phyloP scores from a whole-genome alignment of 1,140 invertebrate species.

The Drosophila rhopaloa region DNA sequence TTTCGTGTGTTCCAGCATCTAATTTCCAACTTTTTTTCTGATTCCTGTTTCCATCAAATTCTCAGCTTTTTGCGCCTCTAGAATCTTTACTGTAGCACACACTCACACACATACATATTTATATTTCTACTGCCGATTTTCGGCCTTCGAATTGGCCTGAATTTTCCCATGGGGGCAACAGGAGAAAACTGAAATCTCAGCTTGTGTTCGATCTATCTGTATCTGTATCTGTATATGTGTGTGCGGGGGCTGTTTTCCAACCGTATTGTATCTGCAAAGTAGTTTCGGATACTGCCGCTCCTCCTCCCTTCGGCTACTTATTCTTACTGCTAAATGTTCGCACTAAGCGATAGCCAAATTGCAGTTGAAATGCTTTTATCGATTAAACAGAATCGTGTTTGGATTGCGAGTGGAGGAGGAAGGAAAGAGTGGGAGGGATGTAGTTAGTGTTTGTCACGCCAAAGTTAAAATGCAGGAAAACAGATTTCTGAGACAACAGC shows the following conservation, averaged over 20 bases:
- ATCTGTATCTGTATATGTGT: constrained; percentile 9
- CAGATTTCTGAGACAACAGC: constrained; percentile 45
- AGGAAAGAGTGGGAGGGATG: not conserved
- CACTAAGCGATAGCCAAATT: constrained; percentile 69
- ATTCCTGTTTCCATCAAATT: not conserved
- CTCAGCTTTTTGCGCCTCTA: constrained; percentile 29
- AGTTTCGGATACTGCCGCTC: constrained; percentile 23
- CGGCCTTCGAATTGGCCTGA: constrained; percentile 17
- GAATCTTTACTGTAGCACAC: constrained; percentile 6
- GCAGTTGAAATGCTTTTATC: constrained; percentile 76
- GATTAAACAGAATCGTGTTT: constrained; percentile 65
- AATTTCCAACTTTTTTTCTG: not conserved
- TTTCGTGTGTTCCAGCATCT: not conserved
- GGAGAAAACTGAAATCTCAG: constrained; percentile 40
- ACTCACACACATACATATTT: not conserved
- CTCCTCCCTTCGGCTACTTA: constrained; percentile 31
- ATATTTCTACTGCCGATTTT: constrained; percentile 3
- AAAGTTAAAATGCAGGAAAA: constrained; percentile 44
- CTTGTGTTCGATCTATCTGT: constrained; percentile 4
- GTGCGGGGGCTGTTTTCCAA: constrained; percentile 30
- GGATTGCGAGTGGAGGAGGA: constrained; percentile 2
- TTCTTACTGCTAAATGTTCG: constrained; percentile 70
- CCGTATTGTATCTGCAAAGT: constrained; percentile 44
- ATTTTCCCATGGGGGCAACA: constrained; percentile 47
- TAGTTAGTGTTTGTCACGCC: constrained; percentile 35